phyloP scores from a whole-genome alignment of 2,888 invertebrate genomes.

The Phanerotoma sp. region DNA sequence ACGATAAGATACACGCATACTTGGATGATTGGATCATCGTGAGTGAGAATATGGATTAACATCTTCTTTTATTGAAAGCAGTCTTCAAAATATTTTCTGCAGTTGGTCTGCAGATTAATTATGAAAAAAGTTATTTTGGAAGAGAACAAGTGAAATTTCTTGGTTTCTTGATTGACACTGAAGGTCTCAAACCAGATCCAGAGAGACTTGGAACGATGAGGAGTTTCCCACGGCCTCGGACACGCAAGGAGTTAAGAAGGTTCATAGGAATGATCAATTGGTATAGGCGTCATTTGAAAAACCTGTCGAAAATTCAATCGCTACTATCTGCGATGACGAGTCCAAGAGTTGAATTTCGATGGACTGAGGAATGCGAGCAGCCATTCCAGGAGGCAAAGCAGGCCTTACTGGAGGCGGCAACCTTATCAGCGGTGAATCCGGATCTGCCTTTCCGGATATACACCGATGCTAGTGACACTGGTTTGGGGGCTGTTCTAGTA shows the following conservation, averaged over 20 bases:
- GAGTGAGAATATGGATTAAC: constrained; percentile 24
- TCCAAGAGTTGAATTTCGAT: constrained; percentile 25
- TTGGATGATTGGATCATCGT: constrained; percentile 29
- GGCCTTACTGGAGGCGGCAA: constrained; percentile 15
- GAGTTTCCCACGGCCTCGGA: constrained; percentile 18
- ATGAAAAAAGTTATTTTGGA: constrained; percentile 29
- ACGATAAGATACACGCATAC: constrained; percentile 17
- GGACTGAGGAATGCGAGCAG: constrained; percentile 25
- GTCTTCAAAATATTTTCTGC: constrained; percentile 23
- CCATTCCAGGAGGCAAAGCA: constrained; percentile 23
- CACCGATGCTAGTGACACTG: constrained; percentile 29
- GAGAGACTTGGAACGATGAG: constrained; percentile 26
- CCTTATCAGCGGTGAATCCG: constrained; percentile 15
- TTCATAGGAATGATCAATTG: constrained; percentile 30
- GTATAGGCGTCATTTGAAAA: constrained; percentile 28
- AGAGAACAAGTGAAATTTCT: constrained; percentile 26
- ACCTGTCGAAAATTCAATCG: constrained; percentile 17
- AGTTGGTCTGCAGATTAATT: constrained; percentile 23
- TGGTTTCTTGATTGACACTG: constrained; percentile 27
- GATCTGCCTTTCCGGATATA: constrained; percentile 24
- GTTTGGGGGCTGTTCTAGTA: constrained; percentile 29
- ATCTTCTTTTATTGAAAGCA: constrained; percentile 9
- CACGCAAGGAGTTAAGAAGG: constrained; percentile 20
- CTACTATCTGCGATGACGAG: constrained; percentile 25
- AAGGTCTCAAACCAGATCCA: constrained; percentile 27